Evolutionary conservation across 2,797 vertebrate genomes (phyloP), one percentile per base, ranked within the genome.

Genomic region (Parotocinclus haroldoi): DNA sequence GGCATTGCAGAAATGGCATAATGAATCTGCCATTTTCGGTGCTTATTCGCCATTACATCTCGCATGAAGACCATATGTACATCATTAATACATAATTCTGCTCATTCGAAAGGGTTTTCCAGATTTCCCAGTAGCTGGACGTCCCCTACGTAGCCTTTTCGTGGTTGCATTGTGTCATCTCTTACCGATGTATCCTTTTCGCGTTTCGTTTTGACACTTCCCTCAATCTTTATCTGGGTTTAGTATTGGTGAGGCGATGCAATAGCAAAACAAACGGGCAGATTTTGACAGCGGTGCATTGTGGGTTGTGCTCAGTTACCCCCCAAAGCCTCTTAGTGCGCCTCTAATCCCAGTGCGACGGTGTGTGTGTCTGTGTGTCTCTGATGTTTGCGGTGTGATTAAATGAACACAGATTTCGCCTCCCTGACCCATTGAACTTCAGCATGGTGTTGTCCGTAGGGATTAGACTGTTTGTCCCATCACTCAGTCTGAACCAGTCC

Each of bases 241-340:
- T 27, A 27, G 27, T 27, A 27, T 27, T 27, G 27, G 2, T 2
- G 27, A 60, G 58, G 17, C 13, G 13, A 58, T n/a, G 54, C 18
- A 40, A 69, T n/a, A 65, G 14, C 64, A 62, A 68, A 67, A 72
- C 55, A 66, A 76, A 59, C 66, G 51, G 69, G 59, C 58, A 63
- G 4, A 17, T 39, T 74, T 52, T 72, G 70, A 69, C 59, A 57
- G 69, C 37, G 53, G 45, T 54, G 37, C 49, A 58, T 55, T 74
- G 55, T 49, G 66, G 68, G 64, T 72, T 66, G 49, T 65, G 63
- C 71, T 72, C 49, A 1, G 48, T 69, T 54, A 4, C n/a, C 58
- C 56, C 27, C 14, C 37, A 75, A 79, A 75, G 59, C 77, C 48
- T 76, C 69, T 76, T 75, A 72, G 54, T 56, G 52, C 7, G 14